Percentiles rank a stretch among this genome's conserved stretches.
These are phyloP conservation scores for Trilocha varians DNA, from an alignment of 2,888 invertebrate species.

Conservation along the genomic window DNA sequence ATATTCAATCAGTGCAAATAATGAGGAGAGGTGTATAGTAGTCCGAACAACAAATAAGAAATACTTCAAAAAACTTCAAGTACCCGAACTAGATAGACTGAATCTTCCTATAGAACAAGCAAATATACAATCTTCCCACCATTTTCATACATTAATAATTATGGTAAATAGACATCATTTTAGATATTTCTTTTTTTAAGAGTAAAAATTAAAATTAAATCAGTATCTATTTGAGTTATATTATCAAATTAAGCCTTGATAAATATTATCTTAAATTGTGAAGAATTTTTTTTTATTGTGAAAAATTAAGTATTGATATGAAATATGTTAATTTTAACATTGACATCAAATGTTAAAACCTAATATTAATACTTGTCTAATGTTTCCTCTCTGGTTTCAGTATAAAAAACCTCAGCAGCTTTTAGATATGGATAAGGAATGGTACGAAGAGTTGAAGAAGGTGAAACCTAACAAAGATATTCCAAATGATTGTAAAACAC, in stretches of 20 bases:
- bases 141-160: constrained; percentile 84
- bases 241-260: no score
- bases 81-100: constrained; percentile 81
- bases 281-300: neutral
- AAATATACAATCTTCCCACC: constrained; percentile 78
- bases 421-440: constrained; percentile 79
- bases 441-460: constrained; percentile 55
- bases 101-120: constrained; percentile 75
- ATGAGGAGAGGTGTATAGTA: constrained; percentile 75
- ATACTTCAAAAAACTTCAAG: constrained; percentile 80
- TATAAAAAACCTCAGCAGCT: constrained; percentile 83
- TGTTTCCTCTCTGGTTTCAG: constrained; percentile 65
- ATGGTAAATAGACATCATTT: constrained; percentile 62
- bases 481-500: constrained; percentile 61
- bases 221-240: neutral
- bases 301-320: constrained; percentile 4
- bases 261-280: no score
- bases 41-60: constrained; percentile 87
- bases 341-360: no score
- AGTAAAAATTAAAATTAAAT: neutral
- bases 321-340: no score
- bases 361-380: no score
- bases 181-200: no score
- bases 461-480: constrained; percentile 58
- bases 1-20: constrained; percentile 79